Conservation (phyloP, 1,140 invertebrate genomes). For the Ptiloglossa arizonensis region DNA sequence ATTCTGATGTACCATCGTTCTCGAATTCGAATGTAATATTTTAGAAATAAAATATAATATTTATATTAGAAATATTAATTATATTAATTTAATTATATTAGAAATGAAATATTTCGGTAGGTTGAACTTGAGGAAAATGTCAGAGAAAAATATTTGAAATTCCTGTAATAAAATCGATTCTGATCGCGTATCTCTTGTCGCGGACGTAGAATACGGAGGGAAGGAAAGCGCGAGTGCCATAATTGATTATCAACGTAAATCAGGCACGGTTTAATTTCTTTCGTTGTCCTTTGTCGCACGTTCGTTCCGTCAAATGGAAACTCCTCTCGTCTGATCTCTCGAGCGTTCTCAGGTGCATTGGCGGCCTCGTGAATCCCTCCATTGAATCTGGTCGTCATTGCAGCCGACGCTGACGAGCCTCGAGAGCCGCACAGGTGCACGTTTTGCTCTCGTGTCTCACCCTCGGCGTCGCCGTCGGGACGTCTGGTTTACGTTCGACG, state of each 20-base stretch:
- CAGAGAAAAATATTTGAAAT: too few relatives aligned
- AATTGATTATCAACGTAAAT: constrained; percentile 25
- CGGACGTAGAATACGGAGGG: too few relatives aligned
- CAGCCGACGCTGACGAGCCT: constrained; percentile 21
- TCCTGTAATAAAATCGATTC: too few relatives aligned
- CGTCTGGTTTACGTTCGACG: background rate
- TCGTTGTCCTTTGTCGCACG: constrained; percentile 23
- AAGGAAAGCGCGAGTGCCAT: constrained; percentile 3
- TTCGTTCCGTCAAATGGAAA: constrained; percentile 36
- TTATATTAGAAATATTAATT: too few relatives aligned
- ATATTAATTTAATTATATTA: too few relatives aligned
- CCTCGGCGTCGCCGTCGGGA: background rate
- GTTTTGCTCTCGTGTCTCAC: background rate
- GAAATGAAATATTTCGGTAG: too few relatives aligned
- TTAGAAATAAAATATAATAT: too few relatives aligned
- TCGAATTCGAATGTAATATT: too few relatives aligned
- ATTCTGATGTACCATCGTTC: too few relatives aligned
- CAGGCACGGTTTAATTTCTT: constrained; percentile 21
- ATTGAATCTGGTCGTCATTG: constrained; percentile 34
- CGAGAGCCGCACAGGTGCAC: constrained; percentile 2
- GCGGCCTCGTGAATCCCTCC: constrained; percentile 11
- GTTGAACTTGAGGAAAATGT: too few relatives aligned
- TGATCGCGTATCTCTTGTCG: too few relatives aligned
- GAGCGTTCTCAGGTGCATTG: constrained; percentile 22
- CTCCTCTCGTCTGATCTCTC: constrained; percentile 27